Conservation (phyloP, 1,140 invertebrate genomes). For the Wiebesia pumilae region DNA sequence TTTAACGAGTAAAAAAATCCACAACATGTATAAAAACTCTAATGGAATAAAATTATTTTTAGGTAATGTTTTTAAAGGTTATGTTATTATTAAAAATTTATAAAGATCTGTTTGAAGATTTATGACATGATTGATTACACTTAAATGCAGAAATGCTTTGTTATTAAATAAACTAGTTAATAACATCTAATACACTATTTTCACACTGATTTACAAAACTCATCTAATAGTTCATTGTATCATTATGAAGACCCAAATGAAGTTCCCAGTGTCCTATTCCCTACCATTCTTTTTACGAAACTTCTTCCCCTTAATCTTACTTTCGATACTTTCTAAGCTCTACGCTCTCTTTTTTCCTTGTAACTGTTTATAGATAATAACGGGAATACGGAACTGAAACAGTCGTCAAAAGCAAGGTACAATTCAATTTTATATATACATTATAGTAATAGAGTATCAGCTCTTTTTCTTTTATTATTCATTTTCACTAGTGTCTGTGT, state of each 20-base stretch:
- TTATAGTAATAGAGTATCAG: neutral
- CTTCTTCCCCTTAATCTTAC: neutral
- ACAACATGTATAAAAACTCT: too few relatives aligned
- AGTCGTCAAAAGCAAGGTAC: slow-evolving; percentile 25
- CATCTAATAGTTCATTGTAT: too few relatives aligned
- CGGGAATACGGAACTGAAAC: neutral
- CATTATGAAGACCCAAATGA: slow-evolving; percentile 6
- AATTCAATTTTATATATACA: neutral
- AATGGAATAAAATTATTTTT: too few relatives aligned
- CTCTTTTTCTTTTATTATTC: neutral
- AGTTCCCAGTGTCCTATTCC: slow-evolving; percentile 28
- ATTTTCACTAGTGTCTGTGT: neutral
- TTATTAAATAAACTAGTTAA: too few relatives aligned
- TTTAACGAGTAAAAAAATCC: too few relatives aligned
- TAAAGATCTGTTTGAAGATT: neutral
- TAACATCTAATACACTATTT: too few relatives aligned
- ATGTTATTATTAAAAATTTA: neutral
- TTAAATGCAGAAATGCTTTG: too few relatives aligned
- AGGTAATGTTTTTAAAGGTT: too few relatives aligned
- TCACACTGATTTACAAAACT: too few relatives aligned
- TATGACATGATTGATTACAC: too few relatives aligned
- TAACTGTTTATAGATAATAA: neutral
- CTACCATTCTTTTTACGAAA: neutral
- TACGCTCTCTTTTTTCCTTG: neutral
- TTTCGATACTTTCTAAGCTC: slow-evolving; percentile 12